These are phyloP conservation scores for Zaprionus ghesquierei DNA, from an alignment of 1,140 invertebrate genomes.

Conservation along the genomic window DNA sequence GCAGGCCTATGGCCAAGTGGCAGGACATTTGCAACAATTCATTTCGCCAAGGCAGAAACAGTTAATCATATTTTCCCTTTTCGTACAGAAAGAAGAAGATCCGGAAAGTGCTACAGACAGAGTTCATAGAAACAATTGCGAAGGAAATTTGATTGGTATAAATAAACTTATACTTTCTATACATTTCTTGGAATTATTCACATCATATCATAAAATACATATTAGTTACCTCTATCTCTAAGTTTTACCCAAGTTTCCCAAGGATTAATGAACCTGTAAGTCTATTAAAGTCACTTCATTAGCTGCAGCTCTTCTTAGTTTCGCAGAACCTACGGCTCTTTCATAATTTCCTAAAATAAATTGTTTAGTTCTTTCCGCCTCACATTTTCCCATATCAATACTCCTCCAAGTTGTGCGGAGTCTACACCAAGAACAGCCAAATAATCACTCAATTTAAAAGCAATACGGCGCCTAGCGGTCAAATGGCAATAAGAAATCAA, in stretches of 20 bases:
- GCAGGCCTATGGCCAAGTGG: conserved; percentile 57
- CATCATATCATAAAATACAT: no score
- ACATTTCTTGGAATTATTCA: no score
- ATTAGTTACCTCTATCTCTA: no score
- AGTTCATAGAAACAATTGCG: conserved; percentile 1
- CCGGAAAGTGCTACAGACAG: neutral
- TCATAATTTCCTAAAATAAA: conserved; percentile 18
- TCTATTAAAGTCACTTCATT: neutral
- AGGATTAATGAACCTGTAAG: neutral
- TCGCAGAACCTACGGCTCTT: neutral
- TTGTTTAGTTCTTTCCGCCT: neutral
- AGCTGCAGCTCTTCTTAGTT: neutral
- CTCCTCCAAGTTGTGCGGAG: conserved; percentile 1
- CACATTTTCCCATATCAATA: conserved; percentile 64
- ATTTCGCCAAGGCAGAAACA: conserved; percentile 16
- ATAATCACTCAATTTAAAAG: conserved; percentile 75
- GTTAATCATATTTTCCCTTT: conserved; percentile 55
- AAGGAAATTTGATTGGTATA: neutral
- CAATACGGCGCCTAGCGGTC: conserved; percentile 80
- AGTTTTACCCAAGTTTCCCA: neutral
- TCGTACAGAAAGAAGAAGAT: neutral
- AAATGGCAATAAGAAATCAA: conserved; percentile 79
- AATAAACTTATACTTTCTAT: no score
- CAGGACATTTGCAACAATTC: conserved; percentile 34
- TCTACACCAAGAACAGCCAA: conserved; percentile 5